Evolutionary conservation across 2,888 invertebrate species (phyloP), one percentile per base, ranked within the genome.

Genomic region (Gnatocerus cornutus): DNA sequence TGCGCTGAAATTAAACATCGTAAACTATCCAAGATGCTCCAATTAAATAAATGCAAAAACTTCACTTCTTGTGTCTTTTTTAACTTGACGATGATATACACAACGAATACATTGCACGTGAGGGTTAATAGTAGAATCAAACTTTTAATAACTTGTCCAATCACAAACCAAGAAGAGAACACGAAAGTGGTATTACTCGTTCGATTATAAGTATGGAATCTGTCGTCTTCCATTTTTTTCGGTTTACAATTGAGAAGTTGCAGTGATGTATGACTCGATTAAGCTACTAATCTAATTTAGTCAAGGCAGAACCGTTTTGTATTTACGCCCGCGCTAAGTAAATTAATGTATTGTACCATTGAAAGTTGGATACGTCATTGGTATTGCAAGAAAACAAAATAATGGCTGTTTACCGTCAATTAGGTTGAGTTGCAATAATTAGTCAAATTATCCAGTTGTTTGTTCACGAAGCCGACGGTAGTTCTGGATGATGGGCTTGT

Each of bases 301-400:
- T 41, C 56, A 41, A 41, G 56, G 39, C 56, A n/a, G 41, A 41
- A 56, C 41, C 33, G 14, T 53, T 53, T 53, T 21, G 27, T 41
- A 56, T 8, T 55, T 56, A 56, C 27, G 56, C 41, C 56, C 56
- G 39, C 56, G 56, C 41, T 56, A 21, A 56, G 0, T 55, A 55
- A 55, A 41, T 41, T 55, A 55, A 55, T 55, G 55, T 41, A 27
- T 21, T 56, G 56, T 56, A 39, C n/a, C 13, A 33, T 14, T 16
- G 46, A 8, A 21, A 14, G 6, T 10, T 12, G 27, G 14, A 43
- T 6, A 43, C 56, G 56, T 56, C 56, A 43, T 43, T 10, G 7
- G 13, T 39, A 39, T 37, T 37, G 9, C 33, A 16, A 39, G 55
- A 55, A 50, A 50, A 50, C 27, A 30, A 21, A 12, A 52, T 33